Conservation (phyloP, 1,140 invertebrate species). For the Hormaphis cornu region DNA sequence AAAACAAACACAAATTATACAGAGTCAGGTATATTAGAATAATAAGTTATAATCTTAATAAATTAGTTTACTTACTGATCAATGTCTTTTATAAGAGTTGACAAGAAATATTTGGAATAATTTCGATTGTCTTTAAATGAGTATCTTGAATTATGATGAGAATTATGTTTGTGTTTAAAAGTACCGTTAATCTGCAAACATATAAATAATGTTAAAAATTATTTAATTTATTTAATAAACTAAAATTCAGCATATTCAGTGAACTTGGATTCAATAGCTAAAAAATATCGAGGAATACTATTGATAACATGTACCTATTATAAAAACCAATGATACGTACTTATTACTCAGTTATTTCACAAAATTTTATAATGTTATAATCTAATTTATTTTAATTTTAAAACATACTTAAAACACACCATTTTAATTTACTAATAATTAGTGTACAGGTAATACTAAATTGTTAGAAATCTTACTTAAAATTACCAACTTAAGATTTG, state of each 20-base stretch:
- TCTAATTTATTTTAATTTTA: too few species aligned
- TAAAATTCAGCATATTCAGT: not conserved
- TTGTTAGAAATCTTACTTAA: too few species aligned
- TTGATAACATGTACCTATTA: too few species aligned
- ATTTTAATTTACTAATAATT: too few species aligned
- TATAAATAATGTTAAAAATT: not conserved
- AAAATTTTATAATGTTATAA: too few species aligned
- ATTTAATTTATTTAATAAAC: not conserved
- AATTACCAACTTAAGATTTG: too few species aligned
- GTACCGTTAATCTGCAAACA: conserved; percentile 4
- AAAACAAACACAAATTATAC: conserved; percentile 32
- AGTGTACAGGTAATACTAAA: too few species aligned
- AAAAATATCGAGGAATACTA: too few species aligned
- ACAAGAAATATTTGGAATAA: conserved; percentile 28
- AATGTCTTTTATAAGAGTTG: conserved; percentile 31
- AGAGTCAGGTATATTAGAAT: not conserved
- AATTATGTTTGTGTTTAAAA: conserved; percentile 13
- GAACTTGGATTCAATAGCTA: not conserved
- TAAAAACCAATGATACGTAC: too few species aligned
- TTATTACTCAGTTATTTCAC: too few species aligned
- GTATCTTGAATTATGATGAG: conserved; percentile 30
- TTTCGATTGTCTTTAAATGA: conserved; percentile 31
- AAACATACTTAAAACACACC: too few species aligned
- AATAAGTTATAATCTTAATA: not conserved
- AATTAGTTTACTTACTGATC: conserved; percentile 29